Percentiles rank a stretch among this genome's conserved stretches.
Conservation (phyloP, 92 coral and sea anemone genomes). For the Actinostola sp. region DNA sequence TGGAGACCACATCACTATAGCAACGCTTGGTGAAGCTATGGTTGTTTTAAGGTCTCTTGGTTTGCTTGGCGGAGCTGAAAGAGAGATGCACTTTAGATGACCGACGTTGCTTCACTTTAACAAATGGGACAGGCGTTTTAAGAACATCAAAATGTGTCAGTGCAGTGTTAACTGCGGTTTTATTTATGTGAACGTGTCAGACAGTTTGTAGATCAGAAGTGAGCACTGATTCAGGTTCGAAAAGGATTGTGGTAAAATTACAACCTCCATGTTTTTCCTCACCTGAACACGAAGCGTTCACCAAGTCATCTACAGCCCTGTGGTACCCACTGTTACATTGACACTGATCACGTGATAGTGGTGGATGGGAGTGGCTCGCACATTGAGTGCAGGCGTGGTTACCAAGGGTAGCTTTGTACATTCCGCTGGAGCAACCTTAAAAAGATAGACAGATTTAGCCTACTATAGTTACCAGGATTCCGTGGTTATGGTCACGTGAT, state of each 20-base stretch:
- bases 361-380: conserved; percentile 49
- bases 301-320: conserved; percentile 47
- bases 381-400: conserved; percentile 62
- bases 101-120: no score
- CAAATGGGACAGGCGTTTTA: no score
- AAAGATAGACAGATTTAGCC: not conserved
- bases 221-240: no score
- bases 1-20: conserved; percentile 69
- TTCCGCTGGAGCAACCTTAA: conserved; percentile 50
- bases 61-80: conserved; percentile 64
- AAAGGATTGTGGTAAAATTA: no score
- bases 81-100: no score
- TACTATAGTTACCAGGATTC: not conserved
- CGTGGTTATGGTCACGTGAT: not conserved
- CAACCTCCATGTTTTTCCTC: no score
- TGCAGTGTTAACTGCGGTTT: no score
- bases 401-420: conserved; percentile 50
- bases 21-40: conserved; percentile 38
- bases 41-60: conserved; percentile 61
- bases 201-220: no score
- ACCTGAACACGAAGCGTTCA: conserved; percentile 66
- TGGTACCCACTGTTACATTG: conserved; percentile 65
- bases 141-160: no score
- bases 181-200: no score
- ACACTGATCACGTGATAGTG: conserved; percentile 45